Evolutionary conservation across 2,113 vertebrate species (phyloP).

Genomic region (Chrysemys picta): DNA sequence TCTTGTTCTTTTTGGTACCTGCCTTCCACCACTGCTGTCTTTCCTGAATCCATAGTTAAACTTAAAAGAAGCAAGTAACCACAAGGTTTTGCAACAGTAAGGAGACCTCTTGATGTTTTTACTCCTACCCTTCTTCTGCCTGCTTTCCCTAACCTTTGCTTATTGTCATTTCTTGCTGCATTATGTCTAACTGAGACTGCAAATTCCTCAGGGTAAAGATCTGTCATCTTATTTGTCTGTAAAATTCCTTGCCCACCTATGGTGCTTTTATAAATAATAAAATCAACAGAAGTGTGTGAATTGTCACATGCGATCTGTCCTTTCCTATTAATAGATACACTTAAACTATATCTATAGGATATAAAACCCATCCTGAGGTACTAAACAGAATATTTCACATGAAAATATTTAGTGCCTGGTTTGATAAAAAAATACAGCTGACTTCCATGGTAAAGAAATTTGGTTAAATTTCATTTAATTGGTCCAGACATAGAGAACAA

Average conservation of each 20-base stretch:
- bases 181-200: not conserved
- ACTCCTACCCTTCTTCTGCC: not conserved
- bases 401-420: not conserved
- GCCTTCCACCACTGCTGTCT: not conserved
- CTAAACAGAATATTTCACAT: not conserved
- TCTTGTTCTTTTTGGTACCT: not conserved
- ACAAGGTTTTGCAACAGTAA: not conserved
- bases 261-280: not conserved
- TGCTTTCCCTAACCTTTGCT: not conserved
- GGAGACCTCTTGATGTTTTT: not conserved
- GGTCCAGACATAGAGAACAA: not conserved
- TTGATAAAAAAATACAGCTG: not conserved
- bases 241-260: not conserved
- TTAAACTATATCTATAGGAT: not conserved
- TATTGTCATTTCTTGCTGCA: not conserved
- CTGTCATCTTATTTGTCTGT: not conserved
- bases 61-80: not conserved
- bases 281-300: not conserved
- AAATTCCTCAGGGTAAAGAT: not conserved
- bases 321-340: not conserved
- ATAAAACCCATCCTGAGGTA: not conserved
- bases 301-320: constrained; percentile 6
- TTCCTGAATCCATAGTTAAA: not conserved
- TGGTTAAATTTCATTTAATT: not conserved
- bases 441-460: not conserved